Evolutionary conservation across 2,888 invertebrate genomes (phyloP), one percentile per base, ranked within the genome.

Genomic region (Horisme vitalbata): DNA sequence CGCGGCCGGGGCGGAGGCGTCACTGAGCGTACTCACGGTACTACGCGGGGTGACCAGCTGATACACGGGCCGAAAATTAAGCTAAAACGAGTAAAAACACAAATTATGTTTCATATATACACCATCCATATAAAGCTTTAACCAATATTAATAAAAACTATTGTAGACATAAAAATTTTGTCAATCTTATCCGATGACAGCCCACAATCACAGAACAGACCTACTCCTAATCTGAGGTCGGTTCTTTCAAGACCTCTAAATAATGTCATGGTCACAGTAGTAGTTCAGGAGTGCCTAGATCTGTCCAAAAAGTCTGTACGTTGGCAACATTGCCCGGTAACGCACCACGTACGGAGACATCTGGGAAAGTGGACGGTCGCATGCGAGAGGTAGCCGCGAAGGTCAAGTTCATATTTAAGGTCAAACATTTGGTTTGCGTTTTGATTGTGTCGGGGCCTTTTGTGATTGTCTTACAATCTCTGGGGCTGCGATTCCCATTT

Each of bases 371-470:
- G 77, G 79, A 69, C 60, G 74, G 68, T 45, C 46, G 36, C 50
- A 65, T 72, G 66, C 77, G 49, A 54, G 50, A 79, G 45, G 45
- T 61, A 65, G 46, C 71, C 75, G 73, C 64, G 70, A 83, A 83
- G 84, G 85, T 85, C 85, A 86, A 86, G 85, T 82, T 83, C 83
- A 81, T 60, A 49, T 55, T 60, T 60, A 61, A 66, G 66, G 63
- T 54, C 63, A 57, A 48, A 60, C 57, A 65, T 60, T 66, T 61
- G 63, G 62, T 59, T 63, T 51, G 59, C 55, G 63, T 63, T 52
- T 41, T 34, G 57, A 57, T 52, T 33, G 53, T 39, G 37, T 48
- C 52, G 59, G 43, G 52, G 55, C 53, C 52, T 61, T 61, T 56
- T 41, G 45, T 44, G 36, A 51, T 57, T 52, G 52, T 36, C 56